A percentile compares a stretch with the other conserved stretches of the same genome.
These are phyloP conservation scores for Elysia crispata DNA, from an alignment of 2,888 invertebrate species.

Conservation along the genomic window DNA sequence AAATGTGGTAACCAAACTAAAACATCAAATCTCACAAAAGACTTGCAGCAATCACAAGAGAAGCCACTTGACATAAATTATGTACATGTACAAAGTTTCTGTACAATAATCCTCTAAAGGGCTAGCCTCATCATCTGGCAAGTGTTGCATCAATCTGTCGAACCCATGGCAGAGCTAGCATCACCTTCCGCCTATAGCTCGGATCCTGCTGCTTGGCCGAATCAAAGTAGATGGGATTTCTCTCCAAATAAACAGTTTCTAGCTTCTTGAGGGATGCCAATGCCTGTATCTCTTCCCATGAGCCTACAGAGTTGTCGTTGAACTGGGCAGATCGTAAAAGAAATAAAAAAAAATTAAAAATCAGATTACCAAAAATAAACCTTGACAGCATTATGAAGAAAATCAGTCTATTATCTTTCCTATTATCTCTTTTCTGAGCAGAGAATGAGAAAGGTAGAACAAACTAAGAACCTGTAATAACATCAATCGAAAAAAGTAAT, in stretches of 20 bases:
- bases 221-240: constrained; percentile 86
- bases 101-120: not conserved
- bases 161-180: constrained; percentile 89
- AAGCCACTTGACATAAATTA: no score
- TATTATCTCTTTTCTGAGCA: no score
- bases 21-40: no score
- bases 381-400: no score
- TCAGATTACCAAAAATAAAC: not conserved
- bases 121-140: constrained; percentile 47
- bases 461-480: no score
- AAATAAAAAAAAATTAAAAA: not conserved
- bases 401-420: no score
- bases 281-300: constrained; percentile 89
- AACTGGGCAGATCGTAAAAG: constrained; percentile 81
- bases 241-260: constrained; percentile 92
- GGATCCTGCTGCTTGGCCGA: constrained; percentile 82
- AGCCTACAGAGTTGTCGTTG: constrained; percentile 91
- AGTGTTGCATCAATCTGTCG: constrained; percentile 95
- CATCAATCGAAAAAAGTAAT: no score
- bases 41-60: no score
- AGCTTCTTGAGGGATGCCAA: constrained; percentile 80
- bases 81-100: not conserved
- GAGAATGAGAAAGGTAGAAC: no score
- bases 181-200: constrained; percentile 93
- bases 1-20: no score